Conservation (phyloP, 2,888 invertebrate genomes). For the Chymomyza amoena region DNA sequence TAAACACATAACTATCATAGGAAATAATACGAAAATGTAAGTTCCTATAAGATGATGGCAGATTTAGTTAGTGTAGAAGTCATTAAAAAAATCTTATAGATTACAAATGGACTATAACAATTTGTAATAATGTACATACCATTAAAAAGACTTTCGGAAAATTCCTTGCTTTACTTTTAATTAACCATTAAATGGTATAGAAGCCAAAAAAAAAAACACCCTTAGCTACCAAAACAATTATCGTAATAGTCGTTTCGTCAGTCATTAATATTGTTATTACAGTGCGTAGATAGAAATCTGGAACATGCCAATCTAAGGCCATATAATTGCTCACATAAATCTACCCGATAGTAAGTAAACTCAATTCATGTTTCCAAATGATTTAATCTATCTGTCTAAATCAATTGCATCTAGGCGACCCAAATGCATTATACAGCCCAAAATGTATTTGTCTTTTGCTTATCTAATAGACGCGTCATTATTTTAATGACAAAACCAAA, state of each 20-base stretch:
- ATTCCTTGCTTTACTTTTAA: no score
- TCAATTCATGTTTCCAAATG: not conserved
- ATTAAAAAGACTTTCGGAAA: no score
- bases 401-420: slow-evolving; percentile 8
- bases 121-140: no score
- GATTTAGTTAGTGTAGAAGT: no score
- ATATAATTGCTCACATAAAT: not conserved
- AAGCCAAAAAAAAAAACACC: not conserved
- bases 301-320: not conserved
- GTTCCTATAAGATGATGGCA: no score
- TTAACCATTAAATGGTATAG: not conserved
- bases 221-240: not conserved
- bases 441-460: not conserved
- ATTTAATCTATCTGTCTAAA: not conserved
- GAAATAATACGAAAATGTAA: no score
- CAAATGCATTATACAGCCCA: slow-evolving; percentile 33
- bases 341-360: not conserved
- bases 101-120: no score
- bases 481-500: slow-evolving; percentile 42
- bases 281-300: not conserved
- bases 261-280: not conserved
- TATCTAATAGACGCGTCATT: slow-evolving; percentile 23
- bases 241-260: not conserved
- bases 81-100: no score
- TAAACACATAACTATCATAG: no score